Evolutionary conservation across 2,888 invertebrate species (phyloP), one percentile per base, ranked within the genome.

Genomic region (Seira musarum): DNA sequence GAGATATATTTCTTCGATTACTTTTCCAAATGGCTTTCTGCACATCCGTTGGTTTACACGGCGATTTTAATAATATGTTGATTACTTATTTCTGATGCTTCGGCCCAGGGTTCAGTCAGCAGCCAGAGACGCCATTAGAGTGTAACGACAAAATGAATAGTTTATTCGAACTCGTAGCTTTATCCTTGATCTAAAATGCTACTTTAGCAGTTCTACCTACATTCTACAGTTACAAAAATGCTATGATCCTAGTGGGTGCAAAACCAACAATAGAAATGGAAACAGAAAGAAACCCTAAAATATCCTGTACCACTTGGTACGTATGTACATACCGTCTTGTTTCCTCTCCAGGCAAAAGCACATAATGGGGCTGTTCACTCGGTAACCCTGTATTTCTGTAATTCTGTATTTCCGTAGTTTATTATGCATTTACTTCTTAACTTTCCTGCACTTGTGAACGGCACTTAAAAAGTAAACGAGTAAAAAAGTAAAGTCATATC

Each of bases 241-340:
- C n/a, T n/a, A n/a, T n/a, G n/a, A n/a, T n/a, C n/a, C n/a, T n/a
- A n/a, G n/a, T n/a, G n/a, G 40, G 40, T 13, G 40, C 40, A 40
- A 40, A 40, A 40, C 40, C 40, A 40, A 40, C 40, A 40, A 40
- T 40, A 13, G 6, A 8, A 40, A 5, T 40, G 40, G 40, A 40
- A 40, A 40, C 40, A 30, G 67, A 10, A 21, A 22, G 69, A 69
- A 69, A 19, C 57, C 70, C 24, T 71, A 61, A 19, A 13, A 10
- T 15, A 6, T 49, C 61, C 6, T 40, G 70, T 71, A 71, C 70
- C 61, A 71, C 61, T 71, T 71, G 30, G 70, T 71, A 61, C 70
- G 60, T 60, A 13, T 40, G 1, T 35, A 49, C 40, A 40, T n/a
- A n/a, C n/a, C n/a, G n/a, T n/a, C n/a, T n/a, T n/a, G 13, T 13